A percentile compares a stretch with the other conserved stretches of the same genome.
phyloP scores from a whole-genome alignment of 2,888 invertebrate genomes.

The Tiliacea citrago region DNA sequence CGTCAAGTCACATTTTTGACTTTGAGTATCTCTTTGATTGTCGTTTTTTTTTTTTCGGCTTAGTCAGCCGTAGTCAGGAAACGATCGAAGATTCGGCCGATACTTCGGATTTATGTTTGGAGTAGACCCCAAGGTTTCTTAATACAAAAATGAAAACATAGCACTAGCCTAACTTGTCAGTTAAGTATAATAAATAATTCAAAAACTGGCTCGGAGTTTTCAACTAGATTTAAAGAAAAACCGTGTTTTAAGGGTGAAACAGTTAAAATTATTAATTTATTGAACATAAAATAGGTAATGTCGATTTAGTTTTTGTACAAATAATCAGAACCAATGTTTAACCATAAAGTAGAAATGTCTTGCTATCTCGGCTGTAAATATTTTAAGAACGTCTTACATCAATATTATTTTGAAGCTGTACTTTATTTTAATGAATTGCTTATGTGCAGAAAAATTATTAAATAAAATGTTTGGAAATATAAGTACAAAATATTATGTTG shows the following conservation, averaged over 20 bases:
- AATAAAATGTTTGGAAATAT: conserved; percentile 34
- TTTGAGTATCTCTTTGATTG: no score
- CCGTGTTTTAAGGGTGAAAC: not conserved
- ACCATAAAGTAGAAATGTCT: conserved; percentile 1
- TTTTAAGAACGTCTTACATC: not conserved
- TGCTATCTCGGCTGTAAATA: conserved; percentile 11
- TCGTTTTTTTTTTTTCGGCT: no score
- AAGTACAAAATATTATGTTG: conserved; percentile 50
- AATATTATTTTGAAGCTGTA: conserved; percentile 7
- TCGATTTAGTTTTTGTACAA: not conserved
- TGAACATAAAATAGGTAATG: not conserved
- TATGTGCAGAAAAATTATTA: not conserved
- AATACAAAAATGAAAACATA: not conserved
- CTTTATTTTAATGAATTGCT: conserved; percentile 21
- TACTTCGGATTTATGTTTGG: no score
- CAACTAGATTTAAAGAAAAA: not conserved
- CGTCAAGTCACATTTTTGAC: no score
- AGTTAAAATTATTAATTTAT: not conserved
- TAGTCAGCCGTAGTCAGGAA: no score
- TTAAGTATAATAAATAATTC: not conserved
- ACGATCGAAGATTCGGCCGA: no score
- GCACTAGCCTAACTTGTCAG: not conserved
- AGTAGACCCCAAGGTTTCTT: no score
- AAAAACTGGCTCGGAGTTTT: not conserved
- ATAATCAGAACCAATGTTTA: not conserved